Evolutionary conservation across 2,113 vertebrate genomes (phyloP).

Genomic region (Anhinga anhinga): DNA sequence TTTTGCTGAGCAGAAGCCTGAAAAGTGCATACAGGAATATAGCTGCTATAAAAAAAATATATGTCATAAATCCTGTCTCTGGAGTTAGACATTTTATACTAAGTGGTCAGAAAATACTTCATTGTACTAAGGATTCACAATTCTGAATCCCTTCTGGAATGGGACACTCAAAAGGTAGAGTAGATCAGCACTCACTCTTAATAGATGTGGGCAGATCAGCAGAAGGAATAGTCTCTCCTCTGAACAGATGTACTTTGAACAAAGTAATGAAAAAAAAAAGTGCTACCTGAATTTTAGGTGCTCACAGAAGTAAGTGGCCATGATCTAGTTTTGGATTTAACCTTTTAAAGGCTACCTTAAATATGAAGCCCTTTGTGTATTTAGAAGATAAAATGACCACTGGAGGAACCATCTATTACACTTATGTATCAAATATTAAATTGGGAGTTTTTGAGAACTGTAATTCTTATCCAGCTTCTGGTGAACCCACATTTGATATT

Average conservation of each 20-base stretch:
- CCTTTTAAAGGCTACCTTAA: background rate
- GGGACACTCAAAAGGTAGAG: background rate
- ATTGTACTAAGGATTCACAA: background rate
- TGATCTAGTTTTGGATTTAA: background rate
- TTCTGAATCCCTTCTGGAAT: background rate
- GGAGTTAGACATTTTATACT: background rate
- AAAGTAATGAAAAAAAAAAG: background rate
- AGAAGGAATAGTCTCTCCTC: background rate
- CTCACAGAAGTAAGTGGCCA: background rate
- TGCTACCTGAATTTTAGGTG: background rate
- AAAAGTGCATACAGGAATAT: background rate
- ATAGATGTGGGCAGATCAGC: background rate
- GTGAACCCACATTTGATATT: background rate
- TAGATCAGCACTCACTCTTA: background rate
- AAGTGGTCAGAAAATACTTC: background rate
- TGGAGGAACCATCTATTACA: background rate
- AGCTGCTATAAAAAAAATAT: background rate
- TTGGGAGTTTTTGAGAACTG: background rate
- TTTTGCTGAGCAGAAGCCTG: background rate
- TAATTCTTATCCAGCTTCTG: background rate
- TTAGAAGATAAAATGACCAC: background rate
- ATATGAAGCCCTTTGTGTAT: background rate
- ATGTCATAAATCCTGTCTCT: background rate
- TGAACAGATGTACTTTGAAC: background rate
- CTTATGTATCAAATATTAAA: background rate